Conservation (phyloP, 2,888 invertebrate genomes). For the Plagiodera versicolora region DNA sequence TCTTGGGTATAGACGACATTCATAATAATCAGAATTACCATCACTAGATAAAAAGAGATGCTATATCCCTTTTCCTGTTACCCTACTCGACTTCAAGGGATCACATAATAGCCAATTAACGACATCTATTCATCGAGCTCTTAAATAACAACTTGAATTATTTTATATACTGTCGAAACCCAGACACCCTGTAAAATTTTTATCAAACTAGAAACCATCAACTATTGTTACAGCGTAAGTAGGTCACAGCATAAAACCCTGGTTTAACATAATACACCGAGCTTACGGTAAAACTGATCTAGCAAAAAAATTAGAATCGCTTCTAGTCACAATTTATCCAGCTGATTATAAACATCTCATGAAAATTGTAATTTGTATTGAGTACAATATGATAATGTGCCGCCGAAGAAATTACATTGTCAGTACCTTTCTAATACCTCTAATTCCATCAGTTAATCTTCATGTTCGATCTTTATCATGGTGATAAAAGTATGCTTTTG, state of each 20-base stretch:
- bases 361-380: conserved; percentile 12
- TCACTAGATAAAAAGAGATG: too few species aligned
- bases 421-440: conserved; percentile 17
- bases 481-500: too few species aligned
- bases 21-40: too few species aligned
- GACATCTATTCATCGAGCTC: too few species aligned
- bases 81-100: too few species aligned
- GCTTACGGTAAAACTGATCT: not conserved
- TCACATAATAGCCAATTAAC: too few species aligned
- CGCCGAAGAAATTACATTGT: conserved; percentile 16
- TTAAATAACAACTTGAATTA: too few species aligned
- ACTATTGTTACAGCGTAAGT: not conserved
- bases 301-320: conserved; percentile 1
- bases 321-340: conserved; percentile 5
- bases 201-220: too few species aligned
- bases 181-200: too few species aligned
- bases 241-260: not conserved
- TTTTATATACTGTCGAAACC: too few species aligned
- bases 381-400: conserved; percentile 5
- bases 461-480: conserved; percentile 18
- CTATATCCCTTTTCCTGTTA: too few species aligned
- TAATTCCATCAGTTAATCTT: conserved; percentile 27
- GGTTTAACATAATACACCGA: not conserved
- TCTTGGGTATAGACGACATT: too few species aligned
- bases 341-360: conserved; percentile 9